Percentiles rank a stretch among this genome's conserved stretches.
Conservation (phyloP, 2,113 vertebrate species). For the Paramormyrops kingsleyae region DNA sequence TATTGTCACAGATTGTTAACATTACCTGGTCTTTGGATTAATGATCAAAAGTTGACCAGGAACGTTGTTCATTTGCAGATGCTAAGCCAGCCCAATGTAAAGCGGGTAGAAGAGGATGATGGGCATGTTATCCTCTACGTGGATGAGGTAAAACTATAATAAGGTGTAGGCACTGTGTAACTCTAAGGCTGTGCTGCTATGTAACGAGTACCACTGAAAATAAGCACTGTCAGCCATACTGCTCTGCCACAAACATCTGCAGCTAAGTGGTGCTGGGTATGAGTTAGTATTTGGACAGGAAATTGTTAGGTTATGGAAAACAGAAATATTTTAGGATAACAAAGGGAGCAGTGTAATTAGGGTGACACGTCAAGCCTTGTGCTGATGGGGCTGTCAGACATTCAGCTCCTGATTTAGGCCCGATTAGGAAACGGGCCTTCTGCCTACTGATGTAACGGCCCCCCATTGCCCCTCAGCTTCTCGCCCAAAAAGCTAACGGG, state of each 20-base stretch:
- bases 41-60: background rate
- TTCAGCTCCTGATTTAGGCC: background rate
- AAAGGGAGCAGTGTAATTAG: background rate
- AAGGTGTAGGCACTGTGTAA: background rate
- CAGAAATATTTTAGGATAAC: background rate
- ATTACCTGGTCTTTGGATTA: background rate
- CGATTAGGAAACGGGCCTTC: background rate
- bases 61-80: constrained; percentile 37
- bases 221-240: background rate
- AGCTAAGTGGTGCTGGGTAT: background rate
- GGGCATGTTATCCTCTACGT: constrained; percentile 59
- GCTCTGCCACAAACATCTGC: background rate
- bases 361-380: background rate
- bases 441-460: background rate
- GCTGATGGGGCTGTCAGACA: background rate
- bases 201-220: background rate
- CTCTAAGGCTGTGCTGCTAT: background rate
- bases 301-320: background rate
- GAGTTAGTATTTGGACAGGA: background rate
- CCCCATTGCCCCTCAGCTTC: background rate
- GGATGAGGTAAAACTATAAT: constrained; percentile 51
- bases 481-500: background rate
- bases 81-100: constrained; percentile 37
- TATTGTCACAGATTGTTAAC: background rate
- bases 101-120: constrained; percentile 53